phyloP scores from a whole-genome alignment of 2,113 vertebrate species.

The Calonectris borealis region DNA sequence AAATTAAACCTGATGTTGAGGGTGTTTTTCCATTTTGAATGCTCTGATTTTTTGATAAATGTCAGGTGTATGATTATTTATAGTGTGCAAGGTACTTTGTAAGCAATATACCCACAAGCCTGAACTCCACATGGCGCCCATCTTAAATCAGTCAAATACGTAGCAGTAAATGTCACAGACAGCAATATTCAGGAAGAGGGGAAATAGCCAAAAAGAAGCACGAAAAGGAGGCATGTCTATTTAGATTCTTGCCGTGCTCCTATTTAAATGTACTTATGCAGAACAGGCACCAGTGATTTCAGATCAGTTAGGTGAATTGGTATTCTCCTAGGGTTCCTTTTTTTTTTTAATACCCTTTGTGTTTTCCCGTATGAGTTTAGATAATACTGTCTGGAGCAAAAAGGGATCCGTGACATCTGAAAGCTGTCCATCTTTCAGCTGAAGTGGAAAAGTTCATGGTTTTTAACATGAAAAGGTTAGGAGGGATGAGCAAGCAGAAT shows the following conservation, averaged over 20 bases:
- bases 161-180: background rate
- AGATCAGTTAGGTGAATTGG: background rate
- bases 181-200: background rate
- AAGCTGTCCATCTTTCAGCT: background rate
- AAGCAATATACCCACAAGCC: background rate
- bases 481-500: background rate
- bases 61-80: background rate
- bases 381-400: background rate
- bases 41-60: background rate
- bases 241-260: background rate
- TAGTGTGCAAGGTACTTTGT: background rate
- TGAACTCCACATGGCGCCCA: fast-evolving
- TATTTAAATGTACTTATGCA: background rate
- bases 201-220: background rate
- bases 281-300: background rate
- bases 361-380: background rate
- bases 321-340: background rate
- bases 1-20: background rate
- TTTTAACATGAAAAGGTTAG: background rate
- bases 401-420: background rate
- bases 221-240: background rate
- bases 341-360: background rate
- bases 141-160: background rate
- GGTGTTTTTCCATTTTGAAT: background rate
- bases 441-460: background rate